Evolutionary conservation across 2,113 vertebrate genomes (phyloP).

Genomic region (Halichoeres trimaculatus): DNA sequence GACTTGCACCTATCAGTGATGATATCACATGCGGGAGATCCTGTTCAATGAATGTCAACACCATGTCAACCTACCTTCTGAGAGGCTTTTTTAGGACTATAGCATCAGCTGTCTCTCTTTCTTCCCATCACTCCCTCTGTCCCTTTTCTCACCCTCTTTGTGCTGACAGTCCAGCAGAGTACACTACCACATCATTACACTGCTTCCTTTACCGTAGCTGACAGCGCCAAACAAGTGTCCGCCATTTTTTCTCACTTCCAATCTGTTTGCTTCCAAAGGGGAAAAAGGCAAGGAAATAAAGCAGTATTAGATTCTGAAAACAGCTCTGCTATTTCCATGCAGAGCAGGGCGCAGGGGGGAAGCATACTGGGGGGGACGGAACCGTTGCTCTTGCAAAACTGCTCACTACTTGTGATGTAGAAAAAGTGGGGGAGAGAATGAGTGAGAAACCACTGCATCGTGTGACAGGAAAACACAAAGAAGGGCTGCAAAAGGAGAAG

Average conservation of each 20-base stretch:
- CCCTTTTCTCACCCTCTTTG: slow-evolving; percentile 59
- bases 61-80: slow-evolving; percentile 43
- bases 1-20: slow-evolving; percentile 13
- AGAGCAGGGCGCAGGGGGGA: slow-evolving; percentile 5
- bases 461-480: slow-evolving; percentile 63
- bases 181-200: slow-evolving; percentile 48
- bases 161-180: slow-evolving; percentile 51
- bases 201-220: slow-evolving; percentile 62
- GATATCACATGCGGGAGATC: slow-evolving; percentile 53
- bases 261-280: slow-evolving; percentile 51
- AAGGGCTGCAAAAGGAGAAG: slow-evolving; percentile 49
- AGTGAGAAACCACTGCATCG: slow-evolving; percentile 43
- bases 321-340: slow-evolving; percentile 19
- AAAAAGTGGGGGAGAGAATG: slow-evolving; percentile 50
- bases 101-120: slow-evolving; percentile 37
- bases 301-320: slow-evolving; percentile 30
- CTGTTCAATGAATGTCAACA: slow-evolving; percentile 49
- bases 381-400: slow-evolving; percentile 27
- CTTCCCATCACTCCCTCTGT: slow-evolving; percentile 45
- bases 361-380: slow-evolving; percentile 34
- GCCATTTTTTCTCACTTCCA: slow-evolving; percentile 45
- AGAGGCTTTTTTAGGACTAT: slow-evolving; percentile 61
- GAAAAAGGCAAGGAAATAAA: slow-evolving; percentile 36
- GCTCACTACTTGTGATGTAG: slow-evolving; percentile 48
- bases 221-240: slow-evolving; percentile 60